Percentiles rank a stretch among this genome's conserved stretches.
Conservation (phyloP, 2,888 invertebrate species). For the Sinopyrophorus schimmeli region DNA sequence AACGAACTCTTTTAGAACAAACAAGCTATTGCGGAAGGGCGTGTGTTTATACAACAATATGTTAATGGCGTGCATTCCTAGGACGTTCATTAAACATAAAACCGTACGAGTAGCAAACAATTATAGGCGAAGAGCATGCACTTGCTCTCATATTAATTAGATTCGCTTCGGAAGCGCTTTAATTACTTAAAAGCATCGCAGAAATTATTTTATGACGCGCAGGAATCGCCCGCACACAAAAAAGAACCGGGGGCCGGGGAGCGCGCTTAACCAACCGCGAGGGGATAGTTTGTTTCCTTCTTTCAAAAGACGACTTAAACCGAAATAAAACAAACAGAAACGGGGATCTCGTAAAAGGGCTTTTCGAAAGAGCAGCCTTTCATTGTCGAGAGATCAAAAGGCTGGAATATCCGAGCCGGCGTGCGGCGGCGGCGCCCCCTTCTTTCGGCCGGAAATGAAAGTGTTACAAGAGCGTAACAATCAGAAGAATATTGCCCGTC, state of each 20-base stretch:
- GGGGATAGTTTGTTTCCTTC: too few relatives aligned
- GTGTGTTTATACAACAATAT: conserved; percentile 23
- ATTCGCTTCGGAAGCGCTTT: not conserved
- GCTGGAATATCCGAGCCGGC: conserved; percentile 40
- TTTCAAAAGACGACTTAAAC: too few relatives aligned
- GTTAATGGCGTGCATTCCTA: conserved; percentile 20
- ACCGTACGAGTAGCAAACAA: conserved; percentile 19
- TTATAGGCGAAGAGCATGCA: conserved; percentile 17
- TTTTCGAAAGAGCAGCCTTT: conserved; percentile 35
- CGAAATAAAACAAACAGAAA: conserved; percentile 44
- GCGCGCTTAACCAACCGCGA: too few relatives aligned
- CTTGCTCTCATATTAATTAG: conserved; percentile 17
- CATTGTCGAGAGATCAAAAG: conserved; percentile 42
- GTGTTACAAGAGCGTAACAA: conserved; percentile 48
- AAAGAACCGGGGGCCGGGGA: too few relatives aligned
- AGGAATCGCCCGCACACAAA: not conserved
- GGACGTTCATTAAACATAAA: conserved; percentile 14
- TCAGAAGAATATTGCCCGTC: conserved; percentile 46
- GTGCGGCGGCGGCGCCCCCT: too few relatives aligned
- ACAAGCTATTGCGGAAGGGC: conserved; percentile 16
- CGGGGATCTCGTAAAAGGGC: conserved; percentile 40
- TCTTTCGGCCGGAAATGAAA: conserved; percentile 46
- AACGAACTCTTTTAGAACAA: too few relatives aligned
- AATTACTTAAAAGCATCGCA: not conserved
- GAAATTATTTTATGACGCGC: not conserved